Base-by-base conservation (phyloP, 2,797 vertebrate species). In the Sphenopsis melanotis region DNA sequence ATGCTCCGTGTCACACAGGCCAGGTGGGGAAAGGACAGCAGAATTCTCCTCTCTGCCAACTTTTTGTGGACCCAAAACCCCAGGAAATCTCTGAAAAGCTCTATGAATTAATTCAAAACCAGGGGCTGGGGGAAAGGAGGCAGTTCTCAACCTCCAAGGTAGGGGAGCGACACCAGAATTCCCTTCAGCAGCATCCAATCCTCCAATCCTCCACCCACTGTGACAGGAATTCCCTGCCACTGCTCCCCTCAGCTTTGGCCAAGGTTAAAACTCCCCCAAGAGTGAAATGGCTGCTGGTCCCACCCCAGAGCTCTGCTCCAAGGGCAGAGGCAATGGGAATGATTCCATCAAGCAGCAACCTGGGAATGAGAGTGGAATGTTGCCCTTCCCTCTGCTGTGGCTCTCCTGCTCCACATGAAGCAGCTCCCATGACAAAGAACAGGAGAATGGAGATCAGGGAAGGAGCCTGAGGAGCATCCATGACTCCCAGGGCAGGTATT, bases 391-490 rank as follows among this genome's bases (percentile, higher is more conserved):
- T 21, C 60, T 74, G 70, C 83, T 79, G 39, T 5, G 64, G 69
- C 81, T 52, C 41, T 76, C 59, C 74, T 47, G 85, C 61, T 82
- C 41, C 1, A 0, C 0, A 0, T 2, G 47, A 37, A 68, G 2
- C 30, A 63, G 57, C 57, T 55, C 18, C 32, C 2, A 0, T 7
- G 53, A 50, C 1, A 3, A 27, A 4, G 15, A 83, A 39, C 19
- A 21, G 36, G 36, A 74, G 39, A 39, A 36, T 10, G 56, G 65
- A 79, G 74, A 29, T 15, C 4, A 52, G 11, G 29, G 60, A 83
- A 69, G n/a, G 34, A 80, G 39, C 55, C 49, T 12, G 29, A 60
- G 34, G n/a, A 56, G 52, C 80, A 75, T 34, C 83, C 34, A 5
- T 24, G 57, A 66, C 44, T 50, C 44, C 66, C 50, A 64, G 71